Base-by-base conservation (phyloP, 2,888 invertebrate species). In the Cheilosia pagana region DNA sequence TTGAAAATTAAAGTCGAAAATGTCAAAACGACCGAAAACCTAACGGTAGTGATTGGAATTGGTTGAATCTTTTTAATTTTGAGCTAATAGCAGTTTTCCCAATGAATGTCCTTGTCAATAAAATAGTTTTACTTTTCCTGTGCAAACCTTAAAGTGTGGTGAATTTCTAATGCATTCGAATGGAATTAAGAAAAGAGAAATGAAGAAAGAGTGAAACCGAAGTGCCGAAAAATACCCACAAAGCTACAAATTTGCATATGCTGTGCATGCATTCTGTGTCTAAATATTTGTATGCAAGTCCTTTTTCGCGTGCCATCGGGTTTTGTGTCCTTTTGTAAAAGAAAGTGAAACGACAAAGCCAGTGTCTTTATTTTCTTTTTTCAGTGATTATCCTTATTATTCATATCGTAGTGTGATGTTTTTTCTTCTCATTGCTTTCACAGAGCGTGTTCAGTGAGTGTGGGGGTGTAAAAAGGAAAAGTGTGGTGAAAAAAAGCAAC, bases 401-500 rank as follows among this genome's bases (percentile, higher is more conserved):
- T 28, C 52, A 57, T 12, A 72, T 59, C 28, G 10, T 10, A 35
- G 59, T 53, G 72, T 77, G 76, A 77, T 77, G 55, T 39, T 41
- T 52, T 62, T 72, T 43, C 31, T 53, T 28, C 19, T 52, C 14
- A 48, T 67, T 55, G 28, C 39, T 48, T 25, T 10, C 45, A 16
- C 21, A 31, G 39, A 28, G 25, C 53, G 48, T 23, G 57, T 31
- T 67, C 57, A 52, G 28, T 60, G 68, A 67, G 52, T 72, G 78
- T 48, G 78, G 48, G 78, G 45, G 72, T 62, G 59, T 55, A 74
- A 79, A 52, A 67, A 52, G 62, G 57, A 72, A 77, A 79, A 74
- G 74, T 65, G 83, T 83, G 83, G 83, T 83, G 79, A 83, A 83
- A 75, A 68, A 19, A 50, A 45, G 23, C 14, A 50, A 53, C 14